Evolutionary conservation across 1,140 invertebrate genomes (phyloP), one percentile per base, ranked within the genome.

Genomic region (Eumeta japonica): DNA sequence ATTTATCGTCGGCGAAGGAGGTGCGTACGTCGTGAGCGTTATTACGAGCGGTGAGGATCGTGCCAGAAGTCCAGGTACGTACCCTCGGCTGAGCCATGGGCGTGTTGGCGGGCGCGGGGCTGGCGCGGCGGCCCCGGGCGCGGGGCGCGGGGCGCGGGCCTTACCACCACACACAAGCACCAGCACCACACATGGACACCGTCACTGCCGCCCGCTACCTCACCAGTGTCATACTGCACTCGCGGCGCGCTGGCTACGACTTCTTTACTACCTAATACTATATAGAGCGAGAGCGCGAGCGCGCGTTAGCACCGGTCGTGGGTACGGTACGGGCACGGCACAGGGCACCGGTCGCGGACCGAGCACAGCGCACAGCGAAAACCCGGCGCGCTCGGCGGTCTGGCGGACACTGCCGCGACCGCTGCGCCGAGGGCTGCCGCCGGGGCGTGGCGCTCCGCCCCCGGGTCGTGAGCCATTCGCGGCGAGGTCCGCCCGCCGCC

Each of bases 11-110:
- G n/a, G n/a, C n/a, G n/a, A n/a, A n/a, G n/a, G n/a, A n/a, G n/a
- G n/a, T n/a, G n/a, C n/a, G n/a, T n/a, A n/a, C n/a, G n/a, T n/a
- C n/a, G n/a, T n/a, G n/a, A n/a, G n/a, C n/a, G n/a, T n/a, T n/a
- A n/a, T n/a, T n/a, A n/a, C n/a, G n/a, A n/a, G n/a, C n/a, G n/a
- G n/a, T n/a, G n/a, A n/a, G n/a, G n/a, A n/a, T n/a, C n/a, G n/a
- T n/a, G n/a, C n/a, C n/a, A n/a, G n/a, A n/a, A 40, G 37, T 20
- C 35, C 28, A 16, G 36, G 58, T 76, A 77, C 75, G 50, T 77
- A 77, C 75, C 72, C 75, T 75, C 67, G 75, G 72, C 66, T 77
- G 75, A 75, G 75, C 75, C 75, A 77, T 77, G 58, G 67, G 56
- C 66, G 68, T 68, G 70, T 73, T 68, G 68, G 68, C 64, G 72